Percentiles rank a stretch among this genome's conserved stretches.
These are phyloP conservation scores for Drosophila multiciliata DNA, from an alignment of 2,888 invertebrate genomes.

Conservation along the genomic window DNA sequence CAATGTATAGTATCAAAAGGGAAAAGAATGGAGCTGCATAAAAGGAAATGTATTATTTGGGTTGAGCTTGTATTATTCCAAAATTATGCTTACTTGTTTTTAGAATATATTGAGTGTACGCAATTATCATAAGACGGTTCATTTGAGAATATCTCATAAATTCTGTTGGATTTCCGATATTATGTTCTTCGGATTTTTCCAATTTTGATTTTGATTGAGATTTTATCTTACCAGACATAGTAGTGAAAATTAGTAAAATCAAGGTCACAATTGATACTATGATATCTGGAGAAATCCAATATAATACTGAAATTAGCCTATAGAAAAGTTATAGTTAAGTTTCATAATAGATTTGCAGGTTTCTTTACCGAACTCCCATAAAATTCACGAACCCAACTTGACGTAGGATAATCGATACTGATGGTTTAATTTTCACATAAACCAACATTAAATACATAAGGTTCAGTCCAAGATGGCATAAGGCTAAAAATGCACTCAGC, in stretches of 20 bases:
- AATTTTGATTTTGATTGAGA: not conserved
- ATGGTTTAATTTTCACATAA: not conserved
- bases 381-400: constrained; percentile 57
- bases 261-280: constrained; percentile 33
- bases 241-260: constrained; percentile 29
- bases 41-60: not conserved
- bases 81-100: constrained; percentile 48
- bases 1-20: constrained; percentile 49
- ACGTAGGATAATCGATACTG: constrained; percentile 21
- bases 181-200: no score
- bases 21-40: constrained; percentile 61
- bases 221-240: constrained; percentile 20
- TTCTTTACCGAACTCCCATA: constrained; percentile 33
- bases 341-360: not conserved
- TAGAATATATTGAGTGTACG: constrained; percentile 53
- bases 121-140: constrained; percentile 58
- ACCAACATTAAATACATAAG: constrained; percentile 20
- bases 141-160: constrained; percentile 36
- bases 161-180: not conserved
- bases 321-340: not conserved
- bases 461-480: constrained; percentile 39
- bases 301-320: constrained; percentile 38
- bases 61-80: no score
- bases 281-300: constrained; percentile 60
- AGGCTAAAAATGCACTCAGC: constrained; percentile 21